Percentiles rank a stretch among this genome's conserved stretches.
These are phyloP conservation scores for Periphyllus acericola DNA, from an alignment of 2,888 invertebrate species.

Conservation along the genomic window DNA sequence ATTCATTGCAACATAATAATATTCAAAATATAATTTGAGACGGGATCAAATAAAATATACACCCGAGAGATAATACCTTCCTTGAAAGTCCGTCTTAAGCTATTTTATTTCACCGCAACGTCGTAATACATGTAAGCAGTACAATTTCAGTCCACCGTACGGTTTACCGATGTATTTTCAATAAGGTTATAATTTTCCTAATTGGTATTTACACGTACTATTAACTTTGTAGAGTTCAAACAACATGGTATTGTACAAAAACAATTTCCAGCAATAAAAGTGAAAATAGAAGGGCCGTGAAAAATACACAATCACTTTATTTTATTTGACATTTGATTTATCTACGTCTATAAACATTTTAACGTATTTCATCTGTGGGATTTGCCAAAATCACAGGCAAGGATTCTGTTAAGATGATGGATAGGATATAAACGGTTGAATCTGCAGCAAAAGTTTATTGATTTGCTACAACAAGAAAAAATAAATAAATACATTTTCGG, in stretches of 20 bases:
- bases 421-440: constrained; percentile 5
- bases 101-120: neutral
- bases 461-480: constrained; percentile 16
- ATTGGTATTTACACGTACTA: neutral
- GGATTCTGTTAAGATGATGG: constrained; percentile 29
- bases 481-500: neutral
- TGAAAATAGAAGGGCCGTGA: neutral
- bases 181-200: too few species aligned
- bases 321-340: constrained; percentile 31
- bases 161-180: too few species aligned
- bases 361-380: neutral
- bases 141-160: too few species aligned
- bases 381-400: neutral
- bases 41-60: too few species aligned
- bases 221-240: neutral
- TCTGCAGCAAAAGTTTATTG: constrained; percentile 1
- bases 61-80: neutral
- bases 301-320: neutral
- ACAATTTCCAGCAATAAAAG: neutral
- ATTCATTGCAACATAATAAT: too few species aligned
- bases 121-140: too few species aligned
- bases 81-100: too few species aligned
- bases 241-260: neutral
- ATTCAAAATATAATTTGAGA: too few species aligned
- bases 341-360: neutral